Conservation (phyloP, 2,888 invertebrate genomes). For the Phaonia tiefii region DNA sequence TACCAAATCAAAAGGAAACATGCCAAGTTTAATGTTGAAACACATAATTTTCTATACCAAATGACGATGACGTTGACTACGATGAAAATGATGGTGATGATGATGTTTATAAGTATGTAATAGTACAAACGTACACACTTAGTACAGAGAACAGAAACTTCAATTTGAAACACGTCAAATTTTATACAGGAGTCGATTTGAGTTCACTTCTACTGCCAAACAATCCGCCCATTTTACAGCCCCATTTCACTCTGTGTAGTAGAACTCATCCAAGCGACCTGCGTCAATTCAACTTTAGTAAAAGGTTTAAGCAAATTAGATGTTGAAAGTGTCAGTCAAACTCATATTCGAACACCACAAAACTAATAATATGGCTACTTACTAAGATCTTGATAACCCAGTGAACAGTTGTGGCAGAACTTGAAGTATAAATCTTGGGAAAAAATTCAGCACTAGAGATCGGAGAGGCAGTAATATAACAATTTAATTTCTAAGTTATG, state of each 20-base stretch:
- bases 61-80: conserved; percentile 24
- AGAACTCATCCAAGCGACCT: not conserved
- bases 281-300: conserved; percentile 42
- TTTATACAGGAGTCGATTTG: conserved; percentile 39
- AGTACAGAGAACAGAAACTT: conserved; percentile 26
- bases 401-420: no score
- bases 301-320: conserved; percentile 61
- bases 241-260: not conserved
- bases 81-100: conserved; percentile 45
- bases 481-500: no score
- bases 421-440: no score
- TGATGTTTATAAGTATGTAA: conserved; percentile 40
- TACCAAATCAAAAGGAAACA: conserved; percentile 41
- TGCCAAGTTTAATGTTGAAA: conserved; percentile 42
- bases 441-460: no score
- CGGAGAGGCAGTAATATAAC: no score
- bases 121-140: not conserved
- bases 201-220: not conserved
- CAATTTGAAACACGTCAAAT: conserved; percentile 64
- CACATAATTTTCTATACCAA: conserved; percentile 51
- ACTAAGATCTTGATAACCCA: conserved; percentile 50
- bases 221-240: not conserved
- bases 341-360: conserved; percentile 43
- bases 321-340: conserved; percentile 44
- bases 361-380: conserved; percentile 64